Evolutionary conservation across 1,140 invertebrate species (phyloP).

Genomic region (Atta texana): DNA sequence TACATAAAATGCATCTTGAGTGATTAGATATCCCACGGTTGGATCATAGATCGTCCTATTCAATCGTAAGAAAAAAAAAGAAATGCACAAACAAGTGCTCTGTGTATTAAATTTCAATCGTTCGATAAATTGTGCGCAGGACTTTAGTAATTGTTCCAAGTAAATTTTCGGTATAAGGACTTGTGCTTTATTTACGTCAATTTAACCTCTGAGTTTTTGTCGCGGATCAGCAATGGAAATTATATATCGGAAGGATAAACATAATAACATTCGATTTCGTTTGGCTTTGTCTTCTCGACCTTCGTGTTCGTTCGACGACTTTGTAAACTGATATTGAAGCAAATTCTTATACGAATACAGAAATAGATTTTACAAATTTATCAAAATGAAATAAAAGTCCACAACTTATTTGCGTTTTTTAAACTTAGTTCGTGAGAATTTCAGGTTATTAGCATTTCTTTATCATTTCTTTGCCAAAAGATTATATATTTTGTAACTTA

Average conservation of each 20-base stretch:
- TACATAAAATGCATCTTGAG: constrained; percentile 2
- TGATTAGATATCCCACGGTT: constrained; percentile 40
- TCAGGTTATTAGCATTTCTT: not conserved
- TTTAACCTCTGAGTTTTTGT: constrained; percentile 25
- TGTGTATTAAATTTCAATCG: not conserved
- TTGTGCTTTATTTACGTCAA: constrained; percentile 8
- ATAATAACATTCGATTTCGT: not conserved
- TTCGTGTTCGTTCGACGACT: constrained; percentile 6
- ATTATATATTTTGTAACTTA: too few relatives aligned
- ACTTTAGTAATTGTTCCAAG: not conserved
- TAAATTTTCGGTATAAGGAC: not conserved
- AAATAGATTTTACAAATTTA: not conserved
- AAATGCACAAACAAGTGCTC: not conserved
- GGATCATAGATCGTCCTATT: not conserved
- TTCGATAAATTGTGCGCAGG: not conserved
- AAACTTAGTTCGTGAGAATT: not conserved
- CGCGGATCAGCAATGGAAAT: not conserved
- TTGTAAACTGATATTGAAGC: not conserved
- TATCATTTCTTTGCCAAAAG: not conserved
- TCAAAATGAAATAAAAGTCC: not conserved
- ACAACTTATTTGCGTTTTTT: not conserved
- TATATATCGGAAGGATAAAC: constrained; percentile 26
- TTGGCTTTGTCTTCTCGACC: constrained; percentile 21
- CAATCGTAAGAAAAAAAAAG: not conserved
- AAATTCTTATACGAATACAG: not conserved